These are phyloP conservation scores for Manduca sexta DNA, from an alignment of 1,140 invertebrate genomes.

Conservation along the genomic window DNA sequence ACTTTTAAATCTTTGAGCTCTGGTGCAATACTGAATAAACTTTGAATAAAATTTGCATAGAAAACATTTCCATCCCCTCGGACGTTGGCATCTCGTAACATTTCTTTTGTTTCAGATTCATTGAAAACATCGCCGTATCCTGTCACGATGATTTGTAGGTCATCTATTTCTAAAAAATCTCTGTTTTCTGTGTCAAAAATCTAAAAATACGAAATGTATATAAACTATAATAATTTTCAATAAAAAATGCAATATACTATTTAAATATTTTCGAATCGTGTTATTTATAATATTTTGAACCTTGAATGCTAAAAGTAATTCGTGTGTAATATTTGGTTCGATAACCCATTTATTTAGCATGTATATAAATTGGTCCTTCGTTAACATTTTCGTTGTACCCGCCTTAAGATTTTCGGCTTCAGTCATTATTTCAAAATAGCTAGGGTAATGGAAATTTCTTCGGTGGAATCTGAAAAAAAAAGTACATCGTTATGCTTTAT, in stretches of 20 bases:
- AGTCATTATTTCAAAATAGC: conserved; percentile 53
- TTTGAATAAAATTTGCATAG: conserved; percentile 57
- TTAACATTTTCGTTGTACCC: conserved; percentile 36
- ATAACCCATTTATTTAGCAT: conserved; percentile 45
- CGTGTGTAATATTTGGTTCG: conserved; percentile 47
- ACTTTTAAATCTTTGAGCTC: conserved; percentile 48
- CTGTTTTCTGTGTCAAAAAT: conserved; percentile 60
- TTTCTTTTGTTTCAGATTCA: conserved; percentile 40
- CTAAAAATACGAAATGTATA: conserved; percentile 15
- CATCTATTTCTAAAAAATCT: conserved; percentile 51
- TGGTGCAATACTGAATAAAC: conserved; percentile 49
- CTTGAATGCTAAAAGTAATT: conserved; percentile 50
- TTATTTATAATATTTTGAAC: conserved; percentile 9
- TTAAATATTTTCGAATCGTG: no score
- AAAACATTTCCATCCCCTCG: conserved; percentile 56
- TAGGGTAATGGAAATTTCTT: conserved; percentile 52
- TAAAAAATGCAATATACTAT: no score
- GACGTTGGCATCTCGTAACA: conserved; percentile 57
- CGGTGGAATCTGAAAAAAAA: conserved; percentile 43
- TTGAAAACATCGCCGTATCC: conserved; percentile 38
- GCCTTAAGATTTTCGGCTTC: conserved; percentile 47
- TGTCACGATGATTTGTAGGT: conserved; percentile 44
- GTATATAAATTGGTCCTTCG: conserved; percentile 52
- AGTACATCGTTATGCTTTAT: no score
- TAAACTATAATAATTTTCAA: background rate